Evolutionary conservation across 2,797 vertebrate species (phyloP), one percentile per base, ranked within the genome.

Genomic region (Yasuhikotakia modesta): DNA sequence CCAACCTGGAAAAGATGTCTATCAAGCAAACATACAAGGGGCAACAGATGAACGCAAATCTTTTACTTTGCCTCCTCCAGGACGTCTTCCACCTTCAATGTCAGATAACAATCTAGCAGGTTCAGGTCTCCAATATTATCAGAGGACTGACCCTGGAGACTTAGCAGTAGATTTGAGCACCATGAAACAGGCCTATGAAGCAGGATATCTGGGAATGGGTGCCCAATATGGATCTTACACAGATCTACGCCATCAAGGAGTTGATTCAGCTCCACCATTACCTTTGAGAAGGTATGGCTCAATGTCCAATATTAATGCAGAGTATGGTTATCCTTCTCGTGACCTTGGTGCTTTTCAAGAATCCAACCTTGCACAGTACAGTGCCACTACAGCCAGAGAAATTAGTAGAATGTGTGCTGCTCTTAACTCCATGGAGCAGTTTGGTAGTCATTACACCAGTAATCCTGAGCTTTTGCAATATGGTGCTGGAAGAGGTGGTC

Each of bases 351-450:
- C 87, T 83, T 93, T 94, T 85, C 96, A 95, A 79, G 96, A 99
- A 83, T 93, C 97, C 81, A 99, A 95, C 88, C 91, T 99, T 86
- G 97, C 97, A 82, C 96, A 98, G 79, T 99, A 99, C 86, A 99
- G 98, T 80, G 97, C 98, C 76, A 99, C 98, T 61, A 99, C 98
- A 0, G 98, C 97, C 0, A 96, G 97, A 2, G 97, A 99, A 88
- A 99, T 99, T 83, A 98, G 96, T 88, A 94, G 96, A 55, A 99
- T 99, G 98, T 99, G 97, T 46, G 97, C 98, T 0, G 97, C 97
- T 83, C 94, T 99, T 79, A 98, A 97, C 87, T 95, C 97, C 75
- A 97, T 94, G 89, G 98, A 99, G 86, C 97, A 98, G 52, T 98
- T 95, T 0, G 96, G 95, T 0, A 95, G 93, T 73, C 92, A 95